Percentiles rank a stretch among this genome's conserved stretches.
Evolutionary conservation across 2,113 vertebrate species (phyloP).

Genomic region (Petromus typicus): DNA sequence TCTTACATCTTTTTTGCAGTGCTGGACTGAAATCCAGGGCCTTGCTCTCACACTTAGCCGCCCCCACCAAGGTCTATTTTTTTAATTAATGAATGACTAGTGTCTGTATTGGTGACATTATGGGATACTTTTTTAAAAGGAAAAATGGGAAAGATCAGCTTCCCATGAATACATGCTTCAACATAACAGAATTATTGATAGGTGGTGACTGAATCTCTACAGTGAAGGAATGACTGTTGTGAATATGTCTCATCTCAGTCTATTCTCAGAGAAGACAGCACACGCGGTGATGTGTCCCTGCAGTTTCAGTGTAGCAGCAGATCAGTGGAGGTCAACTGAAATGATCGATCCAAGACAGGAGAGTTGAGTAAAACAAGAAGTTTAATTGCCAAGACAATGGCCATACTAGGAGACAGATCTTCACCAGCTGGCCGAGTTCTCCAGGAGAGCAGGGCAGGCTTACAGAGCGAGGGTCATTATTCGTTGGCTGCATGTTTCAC

Average conservation of each 20-base stretch:
- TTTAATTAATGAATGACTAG: background rate
- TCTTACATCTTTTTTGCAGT: background rate
- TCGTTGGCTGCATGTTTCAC: too few relatives aligned
- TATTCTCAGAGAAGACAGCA: background rate
- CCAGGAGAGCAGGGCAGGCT: too few relatives aligned
- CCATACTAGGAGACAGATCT: too few relatives aligned
- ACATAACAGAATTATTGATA: background rate
- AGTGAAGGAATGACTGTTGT: background rate
- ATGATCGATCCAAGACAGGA: too few relatives aligned
- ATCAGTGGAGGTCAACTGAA: too few relatives aligned
- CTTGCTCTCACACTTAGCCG: background rate
- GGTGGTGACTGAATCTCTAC: background rate
- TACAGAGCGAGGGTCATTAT: too few relatives aligned
- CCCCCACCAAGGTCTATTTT: background rate
- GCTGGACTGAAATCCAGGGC: background rate
- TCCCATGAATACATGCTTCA: background rate
- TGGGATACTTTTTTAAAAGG: background rate
- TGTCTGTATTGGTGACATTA: background rate
- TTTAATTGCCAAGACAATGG: too few relatives aligned
- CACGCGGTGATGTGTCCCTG: background rate
- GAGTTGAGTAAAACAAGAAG: too few relatives aligned
- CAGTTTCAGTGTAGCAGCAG: too few relatives aligned
- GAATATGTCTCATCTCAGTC: background rate
- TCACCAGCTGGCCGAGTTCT: too few relatives aligned
- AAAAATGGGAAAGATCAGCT: slow-evolving; percentile 10